A percentile compares a stretch with the other conserved stretches of the same genome.
Evolutionary conservation across 2,797 vertebrate genomes (phyloP).

Genomic region (Manis crassicaudata): DNA sequence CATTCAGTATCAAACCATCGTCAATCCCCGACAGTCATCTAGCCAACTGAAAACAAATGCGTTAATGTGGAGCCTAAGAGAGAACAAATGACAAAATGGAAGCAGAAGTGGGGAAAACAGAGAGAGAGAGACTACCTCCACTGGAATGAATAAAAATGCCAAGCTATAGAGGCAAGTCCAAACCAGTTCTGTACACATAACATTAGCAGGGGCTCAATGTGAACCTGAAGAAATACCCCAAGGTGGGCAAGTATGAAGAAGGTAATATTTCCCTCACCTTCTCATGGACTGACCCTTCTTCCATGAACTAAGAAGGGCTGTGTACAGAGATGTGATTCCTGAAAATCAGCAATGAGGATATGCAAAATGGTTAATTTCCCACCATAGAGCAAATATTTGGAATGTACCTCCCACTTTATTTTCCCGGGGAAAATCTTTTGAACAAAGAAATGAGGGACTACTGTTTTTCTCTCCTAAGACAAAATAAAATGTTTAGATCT

Average conservation of each 20-base stretch:
- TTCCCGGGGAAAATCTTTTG: background rate
- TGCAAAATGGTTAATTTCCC: background rate
- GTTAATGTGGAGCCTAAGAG: background rate
- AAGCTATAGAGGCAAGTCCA: background rate
- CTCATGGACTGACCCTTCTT: background rate
- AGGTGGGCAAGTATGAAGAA: background rate
- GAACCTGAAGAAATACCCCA: background rate
- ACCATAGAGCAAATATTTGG: background rate
- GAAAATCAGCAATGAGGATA: background rate
- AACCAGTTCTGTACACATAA: background rate
- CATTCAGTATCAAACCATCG: background rate
- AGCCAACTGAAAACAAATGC: background rate
- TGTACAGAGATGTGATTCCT: background rate
- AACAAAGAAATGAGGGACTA: background rate
- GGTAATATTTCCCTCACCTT: background rate
- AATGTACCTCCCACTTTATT: background rate
- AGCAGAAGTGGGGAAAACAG: background rate
- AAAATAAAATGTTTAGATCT: background rate
- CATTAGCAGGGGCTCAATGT: background rate
- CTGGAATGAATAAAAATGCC: background rate
- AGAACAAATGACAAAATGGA: background rate
- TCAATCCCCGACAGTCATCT: background rate
- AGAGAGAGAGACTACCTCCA: background rate
- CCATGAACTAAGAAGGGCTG: background rate
- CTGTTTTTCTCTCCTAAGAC: background rate